phyloP scores from a whole-genome alignment of 53 echinoderm and acorn worm genomes.

The Holothuria leucospilota region DNA sequence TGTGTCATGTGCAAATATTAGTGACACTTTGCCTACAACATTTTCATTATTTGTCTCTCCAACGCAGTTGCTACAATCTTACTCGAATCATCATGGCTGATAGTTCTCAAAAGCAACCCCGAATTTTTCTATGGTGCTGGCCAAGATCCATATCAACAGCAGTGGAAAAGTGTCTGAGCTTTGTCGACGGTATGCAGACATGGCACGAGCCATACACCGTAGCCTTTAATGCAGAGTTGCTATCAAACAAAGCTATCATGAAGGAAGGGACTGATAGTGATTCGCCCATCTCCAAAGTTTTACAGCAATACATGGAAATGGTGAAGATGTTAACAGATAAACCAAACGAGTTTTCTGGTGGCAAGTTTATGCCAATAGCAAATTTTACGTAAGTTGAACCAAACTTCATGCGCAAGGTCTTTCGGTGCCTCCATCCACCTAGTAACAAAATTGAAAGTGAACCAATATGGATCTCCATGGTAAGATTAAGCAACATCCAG shows the following conservation, averaged over 20 bases:
- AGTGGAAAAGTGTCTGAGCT: constrained; percentile 16
- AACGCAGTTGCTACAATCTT: too few species aligned
- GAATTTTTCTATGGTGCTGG: constrained; percentile 42
- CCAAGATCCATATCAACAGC: constrained; percentile 36
- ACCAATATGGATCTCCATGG: too few species aligned
- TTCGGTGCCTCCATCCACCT: too few species aligned
- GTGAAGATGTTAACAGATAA: neutral
- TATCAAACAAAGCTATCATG: neutral
- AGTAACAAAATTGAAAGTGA: too few species aligned
- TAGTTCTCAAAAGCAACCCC: constrained; percentile 5
- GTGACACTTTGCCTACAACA: too few species aligned
- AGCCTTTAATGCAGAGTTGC: constrained; percentile 1
- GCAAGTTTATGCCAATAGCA: neutral
- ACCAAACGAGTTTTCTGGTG: constrained; percentile 35
- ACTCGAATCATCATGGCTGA: neutral
- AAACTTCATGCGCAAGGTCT: too few species aligned
- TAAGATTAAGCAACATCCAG: too few species aligned
- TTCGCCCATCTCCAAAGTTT: neutral
- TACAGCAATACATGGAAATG: neutral
- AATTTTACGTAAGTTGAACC: constrained; percentile 25
- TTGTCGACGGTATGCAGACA: constrained; percentile 24
- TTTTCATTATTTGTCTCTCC: too few species aligned
- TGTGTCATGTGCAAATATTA: too few species aligned
- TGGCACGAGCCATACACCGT: constrained; percentile 37
- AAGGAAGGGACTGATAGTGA: neutral